These are phyloP conservation scores for Charina bottae DNA, from an alignment of 2,113 vertebrate genomes.

Conservation along the genomic window DNA sequence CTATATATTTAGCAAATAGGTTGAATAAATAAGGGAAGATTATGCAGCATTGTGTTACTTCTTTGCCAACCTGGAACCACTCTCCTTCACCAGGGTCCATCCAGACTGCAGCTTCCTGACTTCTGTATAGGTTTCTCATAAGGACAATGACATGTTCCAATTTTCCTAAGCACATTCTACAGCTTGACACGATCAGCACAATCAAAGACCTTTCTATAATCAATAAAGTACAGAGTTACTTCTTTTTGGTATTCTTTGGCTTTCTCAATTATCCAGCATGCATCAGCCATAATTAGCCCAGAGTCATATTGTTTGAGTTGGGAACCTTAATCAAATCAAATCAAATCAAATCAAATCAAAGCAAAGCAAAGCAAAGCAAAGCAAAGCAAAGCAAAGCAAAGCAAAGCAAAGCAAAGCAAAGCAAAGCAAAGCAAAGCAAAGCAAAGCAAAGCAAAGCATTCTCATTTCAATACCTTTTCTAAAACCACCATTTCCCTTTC, in stretches of 20 bases:
- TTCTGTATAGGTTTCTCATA: neutral
- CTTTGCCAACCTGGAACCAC: neutral
- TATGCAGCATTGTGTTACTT: neutral
- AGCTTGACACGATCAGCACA: neutral
- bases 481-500: neutral
- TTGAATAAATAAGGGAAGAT: neutral
- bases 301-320: neutral
- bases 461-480: neutral
- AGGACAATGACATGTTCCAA: neutral
- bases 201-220: neutral
- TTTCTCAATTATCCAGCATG: neutral
- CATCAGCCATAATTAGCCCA: neutral
- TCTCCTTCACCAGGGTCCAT: neutral
- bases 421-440: too few relatives aligned
- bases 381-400: too few relatives aligned
- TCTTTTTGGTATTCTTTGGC: neutral
- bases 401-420: too few relatives aligned
- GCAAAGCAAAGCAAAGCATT: too few relatives aligned
- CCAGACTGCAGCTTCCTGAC: neutral
- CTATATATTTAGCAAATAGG: too few relatives aligned
- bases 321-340: neutral
- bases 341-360: too few relatives aligned
- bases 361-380: too few relatives aligned
- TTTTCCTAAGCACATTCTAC: neutral
- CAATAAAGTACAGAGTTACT: neutral